Evolutionary conservation across 2,888 invertebrate genomes (phyloP).

Genomic region (Chrysina gloriosa): DNA sequence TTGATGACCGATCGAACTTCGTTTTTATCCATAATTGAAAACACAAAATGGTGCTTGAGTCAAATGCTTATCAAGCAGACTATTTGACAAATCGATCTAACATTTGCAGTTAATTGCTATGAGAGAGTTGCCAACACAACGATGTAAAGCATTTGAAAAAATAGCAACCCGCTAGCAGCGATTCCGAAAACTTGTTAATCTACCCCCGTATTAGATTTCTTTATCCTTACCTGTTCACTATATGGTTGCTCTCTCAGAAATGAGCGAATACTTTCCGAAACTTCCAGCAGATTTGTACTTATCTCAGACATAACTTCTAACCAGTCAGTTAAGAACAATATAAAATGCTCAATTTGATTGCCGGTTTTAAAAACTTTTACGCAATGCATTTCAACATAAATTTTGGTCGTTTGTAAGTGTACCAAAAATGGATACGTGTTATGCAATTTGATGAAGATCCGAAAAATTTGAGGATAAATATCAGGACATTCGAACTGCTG

Average conservation of each 20-base stretch:
- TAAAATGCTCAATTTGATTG: background rate
- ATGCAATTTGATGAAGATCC: background rate
- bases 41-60: no score
- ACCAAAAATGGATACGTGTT: constrained; percentile 9
- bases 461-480: background rate
- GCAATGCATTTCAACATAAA: constrained; percentile 24
- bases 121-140: no score
- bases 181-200: no score
- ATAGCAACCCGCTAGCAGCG: no score
- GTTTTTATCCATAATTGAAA: no score
- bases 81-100: no score
- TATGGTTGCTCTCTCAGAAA: background rate
- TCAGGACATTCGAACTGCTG: background rate
- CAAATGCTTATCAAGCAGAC: no score
- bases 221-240: background rate
- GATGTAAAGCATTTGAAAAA: no score
- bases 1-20: no score
- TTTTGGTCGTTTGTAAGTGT: background rate
- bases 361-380: background rate
- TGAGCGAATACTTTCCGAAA: background rate
- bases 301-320: background rate
- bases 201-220: no score
- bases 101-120: no score
- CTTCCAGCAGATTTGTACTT: background rate
- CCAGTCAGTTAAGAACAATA: constrained; percentile 2